Conservation (phyloP, 2,113 vertebrate genomes). For the Chaetodon trifascialis region DNA sequence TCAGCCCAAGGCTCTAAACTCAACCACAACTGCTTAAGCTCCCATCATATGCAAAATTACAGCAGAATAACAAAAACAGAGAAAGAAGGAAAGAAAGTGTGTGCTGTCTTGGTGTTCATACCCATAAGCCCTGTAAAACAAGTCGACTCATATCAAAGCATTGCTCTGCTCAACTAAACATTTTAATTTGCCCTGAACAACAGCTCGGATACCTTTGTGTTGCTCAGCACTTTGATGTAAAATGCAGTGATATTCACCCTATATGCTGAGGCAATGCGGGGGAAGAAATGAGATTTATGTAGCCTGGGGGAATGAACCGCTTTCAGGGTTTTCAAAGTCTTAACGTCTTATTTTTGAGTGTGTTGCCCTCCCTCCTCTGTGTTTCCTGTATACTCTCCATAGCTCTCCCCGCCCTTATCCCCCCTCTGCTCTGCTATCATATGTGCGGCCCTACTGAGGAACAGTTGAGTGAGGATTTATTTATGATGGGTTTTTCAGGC, state of each 20-base stretch:
- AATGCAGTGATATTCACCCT: conserved; percentile 56
- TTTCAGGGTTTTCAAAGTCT: conserved; percentile 46
- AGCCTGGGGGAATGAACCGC: conserved; percentile 43
- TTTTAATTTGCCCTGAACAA: conserved; percentile 55
- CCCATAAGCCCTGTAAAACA: conserved; percentile 30
- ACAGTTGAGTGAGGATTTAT: conserved; percentile 44
- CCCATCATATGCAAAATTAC: background rate
- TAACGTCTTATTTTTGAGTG: conserved; percentile 45
- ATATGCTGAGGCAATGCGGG: conserved; percentile 42
- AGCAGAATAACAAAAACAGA: conserved; percentile 6
- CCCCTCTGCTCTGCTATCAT: background rate
- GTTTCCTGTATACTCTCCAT: conserved; percentile 18
- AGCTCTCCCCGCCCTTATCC: background rate
- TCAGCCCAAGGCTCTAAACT: background rate
- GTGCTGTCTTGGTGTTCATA: background rate
- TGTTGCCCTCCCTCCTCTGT: background rate
- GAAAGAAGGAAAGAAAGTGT: background rate
- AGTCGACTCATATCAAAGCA: conserved; percentile 10
- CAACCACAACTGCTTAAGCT: background rate
- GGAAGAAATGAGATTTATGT: conserved; percentile 64
- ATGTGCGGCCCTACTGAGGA: conserved; percentile 20
- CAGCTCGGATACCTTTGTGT: conserved; percentile 36
- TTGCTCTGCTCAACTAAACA: conserved; percentile 50
- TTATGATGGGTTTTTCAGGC: conserved; percentile 28
- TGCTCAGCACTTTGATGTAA: conserved; percentile 69